These are phyloP conservation scores for Orthosia incerta DNA, from an alignment of 2,888 invertebrate genomes.

Conservation along the genomic window DNA sequence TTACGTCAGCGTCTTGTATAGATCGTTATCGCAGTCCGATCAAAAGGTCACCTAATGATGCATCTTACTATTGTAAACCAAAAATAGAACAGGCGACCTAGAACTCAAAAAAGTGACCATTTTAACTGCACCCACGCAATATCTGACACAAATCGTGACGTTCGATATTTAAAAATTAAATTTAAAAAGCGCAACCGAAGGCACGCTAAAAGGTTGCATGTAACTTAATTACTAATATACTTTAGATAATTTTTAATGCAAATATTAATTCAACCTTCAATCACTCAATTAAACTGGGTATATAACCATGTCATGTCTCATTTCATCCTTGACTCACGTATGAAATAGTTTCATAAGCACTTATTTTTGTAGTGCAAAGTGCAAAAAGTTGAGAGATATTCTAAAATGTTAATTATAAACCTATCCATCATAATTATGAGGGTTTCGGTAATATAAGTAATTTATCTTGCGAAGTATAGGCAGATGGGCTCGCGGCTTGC, in stretches of 20 bases:
- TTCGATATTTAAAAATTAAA: constrained; percentile 7
- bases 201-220: not conserved
- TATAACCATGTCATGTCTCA: constrained; percentile 35
- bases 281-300: constrained; percentile 34
- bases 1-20: not conserved
- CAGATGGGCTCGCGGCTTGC: not conserved
- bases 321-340: constrained; percentile 48
- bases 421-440: constrained; percentile 42
- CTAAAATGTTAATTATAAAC: constrained; percentile 53
- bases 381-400: constrained; percentile 25
- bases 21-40: not conserved
- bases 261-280: constrained; percentile 56
- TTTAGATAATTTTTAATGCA: constrained; percentile 50
- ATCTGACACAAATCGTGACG: constrained; percentile 9
- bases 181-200: not conserved
- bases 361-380: constrained; percentile 30
- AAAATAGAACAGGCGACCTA: constrained; percentile 3
- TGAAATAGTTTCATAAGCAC: constrained; percentile 43
- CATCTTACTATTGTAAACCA: not conserved
- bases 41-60: not conserved
- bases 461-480: not conserved
- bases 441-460: constrained; percentile 43
- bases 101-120: not conserved
- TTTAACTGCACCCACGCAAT: constrained; percentile 17
- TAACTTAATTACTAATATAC: constrained; percentile 36